Percentiles rank a stretch among this genome's conserved stretches.
phyloP scores from a whole-genome alignment of 1,140 invertebrate species.

The Drosophila bifasciata region DNA sequence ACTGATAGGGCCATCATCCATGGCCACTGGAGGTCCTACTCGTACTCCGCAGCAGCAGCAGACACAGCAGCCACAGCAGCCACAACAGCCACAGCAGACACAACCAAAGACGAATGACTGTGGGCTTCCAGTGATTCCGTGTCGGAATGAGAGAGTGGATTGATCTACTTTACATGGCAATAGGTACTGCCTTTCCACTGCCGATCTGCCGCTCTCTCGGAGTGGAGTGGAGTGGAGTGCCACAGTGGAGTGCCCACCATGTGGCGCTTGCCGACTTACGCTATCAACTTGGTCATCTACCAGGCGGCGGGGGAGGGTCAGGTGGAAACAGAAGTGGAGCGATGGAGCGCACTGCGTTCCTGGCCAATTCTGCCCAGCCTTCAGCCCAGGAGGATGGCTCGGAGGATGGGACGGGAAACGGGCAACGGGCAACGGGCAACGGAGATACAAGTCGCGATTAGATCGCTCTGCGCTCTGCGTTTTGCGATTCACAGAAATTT shows the following conservation, averaged over 20 bases:
- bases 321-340: slow-evolving; percentile 31
- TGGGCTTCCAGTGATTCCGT: too few relatives aligned
- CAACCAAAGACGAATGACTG: slow-evolving; percentile 6
- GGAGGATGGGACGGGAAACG: too few relatives aligned
- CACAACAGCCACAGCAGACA: too few relatives aligned
- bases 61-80: too few relatives aligned
- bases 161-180: slow-evolving; percentile 78
- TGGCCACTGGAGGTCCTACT: slow-evolving; percentile 47
- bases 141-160: slow-evolving; percentile 20
- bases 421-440: neutral
- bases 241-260: slow-evolving; percentile 34
- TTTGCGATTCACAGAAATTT: slow-evolving; percentile 77
- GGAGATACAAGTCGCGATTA: slow-evolving; percentile 76
- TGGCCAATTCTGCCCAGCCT: neutral
- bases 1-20: slow-evolving; percentile 37
- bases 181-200: slow-evolving; percentile 26
- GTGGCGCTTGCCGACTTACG: slow-evolving; percentile 66
- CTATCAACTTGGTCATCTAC: slow-evolving; percentile 71
- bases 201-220: neutral
- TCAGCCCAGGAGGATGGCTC: too few relatives aligned
- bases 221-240: too few relatives aligned
- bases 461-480: slow-evolving; percentile 56
- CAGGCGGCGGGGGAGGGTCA: neutral
- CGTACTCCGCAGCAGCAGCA: too few relatives aligned
- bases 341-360: slow-evolving; percentile 33